Evolutionary conservation across 2,888 invertebrate species (phyloP).

Genomic region (Nephrotoma flavescens): DNA sequence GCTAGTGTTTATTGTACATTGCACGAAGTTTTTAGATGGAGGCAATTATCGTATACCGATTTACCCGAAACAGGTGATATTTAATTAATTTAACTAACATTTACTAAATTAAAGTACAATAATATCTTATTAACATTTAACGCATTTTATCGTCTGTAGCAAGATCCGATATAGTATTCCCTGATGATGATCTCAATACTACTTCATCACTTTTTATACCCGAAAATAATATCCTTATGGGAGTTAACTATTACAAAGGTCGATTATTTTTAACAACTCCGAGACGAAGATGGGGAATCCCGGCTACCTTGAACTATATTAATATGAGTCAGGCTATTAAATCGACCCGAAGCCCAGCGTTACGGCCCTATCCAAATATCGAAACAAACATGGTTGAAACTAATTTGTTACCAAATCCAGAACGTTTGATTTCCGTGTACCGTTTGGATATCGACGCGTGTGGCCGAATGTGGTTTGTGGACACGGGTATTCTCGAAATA

Average conservation of each 20-base stretch:
- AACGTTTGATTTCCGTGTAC: constrained; percentile 49
- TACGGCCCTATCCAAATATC: constrained; percentile 26
- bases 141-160: background rate
- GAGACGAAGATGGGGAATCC: constrained; percentile 47
- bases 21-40: background rate
- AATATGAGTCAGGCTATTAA: background rate
- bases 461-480: constrained; percentile 63
- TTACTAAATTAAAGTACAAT: background rate
- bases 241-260: constrained; percentile 30
- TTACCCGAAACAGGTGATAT: background rate
- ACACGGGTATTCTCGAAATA: constrained; percentile 57
- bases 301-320: constrained; percentile 44
- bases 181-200: background rate
- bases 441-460: constrained; percentile 55
- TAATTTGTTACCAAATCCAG: constrained; percentile 12
- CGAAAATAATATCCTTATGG: constrained; percentile 31
- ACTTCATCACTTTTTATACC: constrained; percentile 14
- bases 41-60: background rate
- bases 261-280: constrained; percentile 59
- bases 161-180: background rate
- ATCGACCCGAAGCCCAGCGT: constrained; percentile 20
- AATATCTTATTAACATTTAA: background rate
- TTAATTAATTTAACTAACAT: background rate
- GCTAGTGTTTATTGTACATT: background rate
- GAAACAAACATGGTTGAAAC: constrained; percentile 17